A percentile compares a stretch with the other conserved stretches of the same genome.
These are phyloP conservation scores for Notarius quadriscutis DNA, from an alignment of 2,113 vertebrate species.

Conservation along the genomic window DNA sequence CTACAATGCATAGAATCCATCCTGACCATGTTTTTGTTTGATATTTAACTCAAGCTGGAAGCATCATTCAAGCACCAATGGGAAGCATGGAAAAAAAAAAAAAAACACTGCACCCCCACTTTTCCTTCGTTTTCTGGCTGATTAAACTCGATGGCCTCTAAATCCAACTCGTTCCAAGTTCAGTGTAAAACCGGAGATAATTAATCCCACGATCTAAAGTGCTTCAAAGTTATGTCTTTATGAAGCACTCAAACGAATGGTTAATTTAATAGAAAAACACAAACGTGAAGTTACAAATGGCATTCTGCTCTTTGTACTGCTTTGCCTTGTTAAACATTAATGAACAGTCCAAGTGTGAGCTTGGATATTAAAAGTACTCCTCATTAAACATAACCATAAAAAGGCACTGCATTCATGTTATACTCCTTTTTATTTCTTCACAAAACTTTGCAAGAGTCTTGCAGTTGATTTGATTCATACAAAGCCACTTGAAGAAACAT, in stretches of 20 bases:
- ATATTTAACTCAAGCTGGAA: conserved; percentile 4
- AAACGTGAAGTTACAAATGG: conserved; percentile 64
- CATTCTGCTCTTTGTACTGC: conserved; percentile 58
- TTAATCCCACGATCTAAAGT: conserved; percentile 58
- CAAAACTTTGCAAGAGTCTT: conserved; percentile 44
- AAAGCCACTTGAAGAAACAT: conserved; percentile 74
- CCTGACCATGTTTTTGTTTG: background rate
- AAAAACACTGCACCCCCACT: conserved; percentile 1
- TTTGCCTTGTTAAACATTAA: conserved; percentile 68
- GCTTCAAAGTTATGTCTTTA: conserved; percentile 63
- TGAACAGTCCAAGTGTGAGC: conserved; percentile 61
- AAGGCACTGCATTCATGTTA: conserved; percentile 52
- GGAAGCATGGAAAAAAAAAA: background rate
- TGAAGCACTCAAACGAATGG: conserved; percentile 64
- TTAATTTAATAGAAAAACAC: conserved; percentile 69
- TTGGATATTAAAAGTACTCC: conserved; percentile 58
- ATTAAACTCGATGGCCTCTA: conserved; percentile 45
- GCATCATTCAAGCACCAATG: background rate
- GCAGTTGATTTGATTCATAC: conserved; percentile 50
- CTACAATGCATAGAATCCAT: background rate
- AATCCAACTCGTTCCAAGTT: conserved; percentile 59
- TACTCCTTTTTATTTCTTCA: conserved; percentile 56
- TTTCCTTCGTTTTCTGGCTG: conserved; percentile 31
- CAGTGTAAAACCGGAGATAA: conserved; percentile 68
- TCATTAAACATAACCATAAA: conserved; percentile 54